Conservation (phyloP, 2,113 vertebrate species). For the Miniopterus natalensis region DNA sequence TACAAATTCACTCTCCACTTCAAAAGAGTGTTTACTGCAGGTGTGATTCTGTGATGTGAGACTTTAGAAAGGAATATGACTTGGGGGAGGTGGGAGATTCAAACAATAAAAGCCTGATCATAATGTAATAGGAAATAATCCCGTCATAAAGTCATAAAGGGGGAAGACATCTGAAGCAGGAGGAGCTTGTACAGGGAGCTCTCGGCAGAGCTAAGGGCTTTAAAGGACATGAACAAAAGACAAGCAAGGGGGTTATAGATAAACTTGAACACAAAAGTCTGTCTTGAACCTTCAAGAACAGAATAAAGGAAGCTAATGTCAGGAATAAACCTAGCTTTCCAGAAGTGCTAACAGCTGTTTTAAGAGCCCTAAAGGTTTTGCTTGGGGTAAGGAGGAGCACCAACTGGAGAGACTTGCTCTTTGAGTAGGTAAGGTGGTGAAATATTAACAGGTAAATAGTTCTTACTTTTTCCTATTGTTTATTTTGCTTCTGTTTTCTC, state of each 20-base stretch:
- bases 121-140: conserved; percentile 73
- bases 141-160: conserved; percentile 20
- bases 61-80: conserved; percentile 73
- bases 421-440: not conserved
- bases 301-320: conserved; percentile 59
- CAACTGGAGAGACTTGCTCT: not conserved
- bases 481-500: conserved; percentile 54
- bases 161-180: conserved; percentile 52
- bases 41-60: conserved; percentile 78
- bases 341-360: not conserved
- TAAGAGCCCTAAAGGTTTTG: not conserved
- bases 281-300: conserved; percentile 49
- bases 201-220: conserved; percentile 60
- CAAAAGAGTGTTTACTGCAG: conserved; percentile 82
- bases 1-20: conserved; percentile 81
- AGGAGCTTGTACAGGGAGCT: conserved; percentile 3
- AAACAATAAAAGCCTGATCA: conserved; percentile 74
- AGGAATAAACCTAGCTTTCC: conserved; percentile 35
- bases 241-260: conserved; percentile 63
- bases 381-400: not conserved
- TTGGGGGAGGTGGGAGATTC: conserved; percentile 72
- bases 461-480: conserved; percentile 28
- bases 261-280: conserved; percentile 65
- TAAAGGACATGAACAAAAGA: conserved; percentile 72
- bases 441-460: not conserved